A percentile compares a stretch with the other conserved stretches of the same genome.
Evolutionary conservation across 2,113 vertebrate genomes (phyloP).

Genomic region (Coracopsis vasa): DNA sequence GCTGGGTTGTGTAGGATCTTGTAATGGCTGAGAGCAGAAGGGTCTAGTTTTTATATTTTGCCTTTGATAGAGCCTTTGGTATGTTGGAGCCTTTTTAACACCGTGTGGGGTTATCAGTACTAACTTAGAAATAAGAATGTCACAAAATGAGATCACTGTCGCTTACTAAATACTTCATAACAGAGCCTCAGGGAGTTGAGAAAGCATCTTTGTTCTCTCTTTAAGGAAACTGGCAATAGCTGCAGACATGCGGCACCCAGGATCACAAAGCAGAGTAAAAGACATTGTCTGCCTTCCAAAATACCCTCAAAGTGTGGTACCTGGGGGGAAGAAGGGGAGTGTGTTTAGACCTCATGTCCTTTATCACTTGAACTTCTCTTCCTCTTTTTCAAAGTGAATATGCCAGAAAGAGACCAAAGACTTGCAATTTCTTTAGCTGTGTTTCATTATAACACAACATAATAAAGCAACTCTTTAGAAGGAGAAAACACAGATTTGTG

Average conservation of each 20-base stretch:
- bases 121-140: neutral
- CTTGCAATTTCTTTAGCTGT: neutral
- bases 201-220: conserved; percentile 12
- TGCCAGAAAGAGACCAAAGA: neutral
- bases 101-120: neutral
- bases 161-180: conserved; percentile 41
- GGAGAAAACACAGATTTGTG: neutral
- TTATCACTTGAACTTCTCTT: neutral
- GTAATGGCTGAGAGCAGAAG: neutral
- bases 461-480: neutral
- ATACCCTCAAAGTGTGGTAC: neutral
- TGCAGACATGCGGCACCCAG: neutral
- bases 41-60: neutral
- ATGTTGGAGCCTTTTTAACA: neutral
- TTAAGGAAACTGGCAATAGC: neutral
- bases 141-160: neutral
- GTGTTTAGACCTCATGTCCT: neutral
- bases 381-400: neutral
- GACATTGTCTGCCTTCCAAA: neutral
- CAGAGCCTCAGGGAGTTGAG: conserved; percentile 9
- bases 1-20: neutral
- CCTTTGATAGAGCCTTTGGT: neutral
- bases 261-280: neutral
- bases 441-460: neutral
- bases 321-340: neutral